Base-by-base conservation (phyloP, 1,140 invertebrate species). In the Caligus rogercresseyi region DNA sequence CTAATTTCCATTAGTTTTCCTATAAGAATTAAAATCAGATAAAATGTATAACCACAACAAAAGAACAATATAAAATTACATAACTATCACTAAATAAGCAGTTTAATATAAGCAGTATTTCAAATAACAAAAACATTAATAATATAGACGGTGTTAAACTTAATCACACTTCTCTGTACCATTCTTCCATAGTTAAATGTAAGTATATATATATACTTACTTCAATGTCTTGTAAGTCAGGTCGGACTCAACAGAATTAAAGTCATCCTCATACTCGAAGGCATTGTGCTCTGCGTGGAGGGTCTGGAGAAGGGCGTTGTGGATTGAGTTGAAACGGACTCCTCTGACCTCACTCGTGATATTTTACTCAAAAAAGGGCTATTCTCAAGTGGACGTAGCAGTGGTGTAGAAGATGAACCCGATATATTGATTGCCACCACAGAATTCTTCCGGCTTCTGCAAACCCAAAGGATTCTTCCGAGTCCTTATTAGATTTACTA, bases 221-320 rank as follows among this genome's bases (percentile, higher is more conserved):
- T 43, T 43, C n/a, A 7, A n/a, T 11, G n/a, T 43, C 31, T 43
- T 43, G 7, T n/a, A 7, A 43, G n/a, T 11, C 7, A 43, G 31
- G 7, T 43, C 24, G 3, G 54, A 56, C 18, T 56, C 54, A 14
- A 31, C 57, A 11, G 57, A 60, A 1, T 24, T 60, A 25, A 60
- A 60, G 16, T 60, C 57, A 60, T 60, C 57, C 18, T 60, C 57
- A 43, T 60, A 60, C 15, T 60, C 57, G 57, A 31, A 60, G 15
- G 31, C 7, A 43, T 43, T 43, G n/a, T n/a, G n/a, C 31, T 43
- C 31, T 43, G 31, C 7, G 31, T 43, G 7, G 31, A 43, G n/a
- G 31, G 7, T 43, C 31, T 7, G 7, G 31, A 43, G n/a, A 43
- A 43, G n/a, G 31, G 31, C n/a, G 31, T 43, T 43, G n/a, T n/a